Evolutionary conservation across 2,797 vertebrate species (phyloP), one percentile per base, ranked within the genome.

Genomic region (Eptatretus atami): DNA sequence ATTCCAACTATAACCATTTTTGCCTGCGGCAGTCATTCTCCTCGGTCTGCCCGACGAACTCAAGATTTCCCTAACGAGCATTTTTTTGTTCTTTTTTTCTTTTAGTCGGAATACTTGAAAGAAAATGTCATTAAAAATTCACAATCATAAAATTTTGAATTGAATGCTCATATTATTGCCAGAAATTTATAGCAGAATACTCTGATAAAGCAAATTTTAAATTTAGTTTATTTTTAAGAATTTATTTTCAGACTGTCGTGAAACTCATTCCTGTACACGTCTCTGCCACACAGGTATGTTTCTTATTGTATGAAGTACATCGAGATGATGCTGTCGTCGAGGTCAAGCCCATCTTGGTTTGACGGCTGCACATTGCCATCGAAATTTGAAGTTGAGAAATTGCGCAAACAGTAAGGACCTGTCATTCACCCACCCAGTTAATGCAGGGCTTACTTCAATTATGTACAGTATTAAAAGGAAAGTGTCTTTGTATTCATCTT

Each of bases 351-450:
- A 71, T 98, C 68, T 76, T 98, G 67, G 81, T 98, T 96, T 71
- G 92, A 96, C 70, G 92, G 90, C 68, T 80, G 82, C 65, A 92
- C 84, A 55, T 74, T 96, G 52, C 88, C 92, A 13, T 98, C 92
- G n/a, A 98, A 98, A 73, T 75, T 77, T 66, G 84, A 86, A 67
- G 92, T 98, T 69, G 92, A 96, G 70, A 85, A 79, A 66, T 68
- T 82, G 19, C 78, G 90, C 63, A 72, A 80, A 76, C 81, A 87
- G 92, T 98, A 77, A 84, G 90, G 79, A 64, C 57, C 11, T 44
- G 31, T 44, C 31, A 44, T 44, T 44, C 31, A 8, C 31, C 31
- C 31, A 44, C 4, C 31, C 31, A 44, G 4, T 5, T 44, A 44
- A 44, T 44, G 31, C 31, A 5, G 4, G 31, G 31, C 31, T 4